These are phyloP conservation scores for Eclectus roratus DNA, from an alignment of 2,113 vertebrate genomes.

Conservation along the genomic window DNA sequence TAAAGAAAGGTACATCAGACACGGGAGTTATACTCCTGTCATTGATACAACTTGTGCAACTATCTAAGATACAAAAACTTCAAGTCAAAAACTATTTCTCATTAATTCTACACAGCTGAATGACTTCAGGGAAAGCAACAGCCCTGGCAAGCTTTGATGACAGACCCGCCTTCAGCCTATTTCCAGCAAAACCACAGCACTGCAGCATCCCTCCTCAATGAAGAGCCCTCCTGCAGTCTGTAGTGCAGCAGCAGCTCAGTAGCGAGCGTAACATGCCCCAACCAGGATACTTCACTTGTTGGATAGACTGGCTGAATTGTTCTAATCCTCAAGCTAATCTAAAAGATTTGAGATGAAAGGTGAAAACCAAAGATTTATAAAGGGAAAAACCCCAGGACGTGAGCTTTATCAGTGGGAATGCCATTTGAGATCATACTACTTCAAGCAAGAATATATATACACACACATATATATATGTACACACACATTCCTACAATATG, in stretches of 20 bases:
- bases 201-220: neutral
- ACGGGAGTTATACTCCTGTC: neutral
- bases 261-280: rapidly evolving
- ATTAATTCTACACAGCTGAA: neutral
- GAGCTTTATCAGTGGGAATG: neutral
- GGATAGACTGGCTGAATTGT: neutral
- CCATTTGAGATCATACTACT: neutral
- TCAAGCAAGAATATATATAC: neutral
- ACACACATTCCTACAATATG: neutral
- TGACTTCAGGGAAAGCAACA: neutral
- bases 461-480: rapidly evolving
- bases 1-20: neutral
- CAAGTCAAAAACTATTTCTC: neutral
- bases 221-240: neutral
- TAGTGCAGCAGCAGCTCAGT: neutral
- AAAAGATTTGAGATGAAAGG: neutral
- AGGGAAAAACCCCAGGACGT: neutral
- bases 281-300: neutral
- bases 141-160: neutral
- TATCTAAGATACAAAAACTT: neutral
- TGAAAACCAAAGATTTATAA: neutral
- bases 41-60: neutral
- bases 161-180: neutral
- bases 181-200: neutral
- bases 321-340: neutral